Percentiles rank a stretch among this genome's conserved stretches.
These are phyloP conservation scores for Archivesica marissinica DNA, from an alignment of 1,140 invertebrate species.

Conservation along the genomic window DNA sequence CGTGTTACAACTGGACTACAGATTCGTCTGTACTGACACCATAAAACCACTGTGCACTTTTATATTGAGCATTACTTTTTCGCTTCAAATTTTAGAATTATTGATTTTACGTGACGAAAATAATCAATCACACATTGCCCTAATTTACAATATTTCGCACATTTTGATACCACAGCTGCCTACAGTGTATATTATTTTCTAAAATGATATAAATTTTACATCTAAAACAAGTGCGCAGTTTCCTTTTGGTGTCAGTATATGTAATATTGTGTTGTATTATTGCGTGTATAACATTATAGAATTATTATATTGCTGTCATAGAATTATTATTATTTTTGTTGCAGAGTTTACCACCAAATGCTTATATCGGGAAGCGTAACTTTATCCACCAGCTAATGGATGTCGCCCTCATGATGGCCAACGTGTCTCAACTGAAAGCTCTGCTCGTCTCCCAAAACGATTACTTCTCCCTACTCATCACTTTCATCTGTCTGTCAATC, in stretches of 20 bases:
- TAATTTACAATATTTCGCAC: too few species aligned
- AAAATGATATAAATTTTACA: not conserved
- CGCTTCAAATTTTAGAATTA: too few species aligned
- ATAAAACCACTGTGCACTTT: too few species aligned
- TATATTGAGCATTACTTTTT: too few species aligned
- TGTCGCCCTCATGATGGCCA: conserved; percentile 52
- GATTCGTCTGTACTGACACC: too few species aligned
- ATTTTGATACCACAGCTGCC: too few species aligned
- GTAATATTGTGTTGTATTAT: not conserved
- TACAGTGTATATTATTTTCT: too few species aligned
- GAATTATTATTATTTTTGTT: not conserved
- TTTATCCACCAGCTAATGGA: conserved; percentile 59
- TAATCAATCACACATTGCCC: too few species aligned
- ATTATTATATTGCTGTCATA: not conserved
- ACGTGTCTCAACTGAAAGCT: conserved; percentile 47
- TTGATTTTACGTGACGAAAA: too few species aligned
- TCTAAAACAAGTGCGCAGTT: not conserved
- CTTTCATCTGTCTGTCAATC: conserved; percentile 32
- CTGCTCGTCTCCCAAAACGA: not conserved
- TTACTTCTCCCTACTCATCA: conserved; percentile 8
- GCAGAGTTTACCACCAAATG: conserved; percentile 6
- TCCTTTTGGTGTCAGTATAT: not conserved
- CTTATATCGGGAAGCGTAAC: conserved; percentile 43
- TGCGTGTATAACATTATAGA: not conserved
- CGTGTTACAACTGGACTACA: too few species aligned